phyloP scores from a whole-genome alignment of 1,140 invertebrate species.

The Drosophila orosa region DNA sequence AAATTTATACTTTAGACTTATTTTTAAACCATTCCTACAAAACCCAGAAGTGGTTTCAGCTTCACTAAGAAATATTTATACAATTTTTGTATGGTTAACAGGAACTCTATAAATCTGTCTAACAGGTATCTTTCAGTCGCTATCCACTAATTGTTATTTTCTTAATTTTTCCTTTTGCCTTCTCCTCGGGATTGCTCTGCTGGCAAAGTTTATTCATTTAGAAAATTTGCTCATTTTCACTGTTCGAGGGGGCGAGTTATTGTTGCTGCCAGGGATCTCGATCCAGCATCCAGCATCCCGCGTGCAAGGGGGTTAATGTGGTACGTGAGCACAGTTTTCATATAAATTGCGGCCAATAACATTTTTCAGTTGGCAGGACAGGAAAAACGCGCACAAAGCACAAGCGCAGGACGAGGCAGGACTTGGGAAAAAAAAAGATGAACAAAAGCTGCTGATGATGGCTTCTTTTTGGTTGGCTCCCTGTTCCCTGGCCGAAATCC shows the following conservation, averaged over 20 bases:
- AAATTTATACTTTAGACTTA: background rate
- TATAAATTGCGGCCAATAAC: slow-evolving; percentile 82
- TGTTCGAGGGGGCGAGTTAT: slow-evolving; percentile 64
- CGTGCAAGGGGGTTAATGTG: slow-evolving; percentile 55
- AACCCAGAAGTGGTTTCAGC: background rate
- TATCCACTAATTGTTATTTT: slow-evolving; percentile 22
- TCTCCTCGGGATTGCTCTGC: slow-evolving; percentile 25
- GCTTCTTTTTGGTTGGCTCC: slow-evolving; percentile 60
- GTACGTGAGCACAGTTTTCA: slow-evolving; percentile 82
- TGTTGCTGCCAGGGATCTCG: slow-evolving; percentile 50
- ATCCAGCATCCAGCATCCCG: slow-evolving; percentile 8
- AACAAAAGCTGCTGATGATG: slow-evolving; percentile 82
- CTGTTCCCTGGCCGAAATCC: slow-evolving; percentile 54
- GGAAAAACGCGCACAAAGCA: slow-evolving; percentile 77
- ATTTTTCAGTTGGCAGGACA: slow-evolving; percentile 79
- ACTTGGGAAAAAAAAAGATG: slow-evolving; percentile 57
- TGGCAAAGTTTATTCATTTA: slow-evolving; percentile 79
- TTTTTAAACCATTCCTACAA: background rate
- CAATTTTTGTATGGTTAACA: background rate
- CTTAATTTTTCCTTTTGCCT: slow-evolving; percentile 29
- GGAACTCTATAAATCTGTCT: background rate
- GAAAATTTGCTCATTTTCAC: slow-evolving; percentile 77
- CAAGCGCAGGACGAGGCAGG: slow-evolving; percentile 47
- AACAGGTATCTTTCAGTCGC: slow-evolving; percentile 15
- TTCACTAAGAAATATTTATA: background rate